A percentile compares a stretch with the other conserved stretches of the same genome.
phyloP scores from a whole-genome alignment of 2,888 invertebrate genomes.

The Megalurothrips usitatus region DNA sequence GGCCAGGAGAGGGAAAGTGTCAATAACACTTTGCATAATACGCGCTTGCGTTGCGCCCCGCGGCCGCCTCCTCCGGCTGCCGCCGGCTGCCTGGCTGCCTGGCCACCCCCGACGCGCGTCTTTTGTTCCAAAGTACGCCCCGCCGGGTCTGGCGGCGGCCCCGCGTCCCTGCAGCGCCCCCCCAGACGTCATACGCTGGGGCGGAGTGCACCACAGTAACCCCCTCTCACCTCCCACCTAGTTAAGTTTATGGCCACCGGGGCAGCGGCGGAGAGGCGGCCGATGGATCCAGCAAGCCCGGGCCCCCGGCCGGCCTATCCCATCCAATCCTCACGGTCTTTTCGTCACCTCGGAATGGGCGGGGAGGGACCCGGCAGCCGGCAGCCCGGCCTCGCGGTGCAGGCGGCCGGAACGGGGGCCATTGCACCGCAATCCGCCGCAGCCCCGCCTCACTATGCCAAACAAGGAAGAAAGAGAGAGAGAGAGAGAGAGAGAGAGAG shows the following conservation, averaged over 20 bases:
- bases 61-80: not conserved
- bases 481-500: too few relatives aligned
- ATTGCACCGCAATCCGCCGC: not conserved
- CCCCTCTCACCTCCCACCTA: not conserved
- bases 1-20: not conserved
- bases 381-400: not conserved
- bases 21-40: constrained; percentile 15
- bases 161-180: not conserved
- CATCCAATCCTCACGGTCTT: not conserved
- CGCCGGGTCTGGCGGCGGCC: too few relatives aligned
- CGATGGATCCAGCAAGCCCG: not conserved
- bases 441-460: not conserved
- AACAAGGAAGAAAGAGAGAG: too few relatives aligned
- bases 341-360: constrained; percentile 10
- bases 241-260: constrained; percentile 2
- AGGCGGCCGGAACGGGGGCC: not conserved
- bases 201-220: not conserved
- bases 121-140: too few relatives aligned
- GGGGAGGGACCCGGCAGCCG: not conserved
- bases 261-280: not conserved
- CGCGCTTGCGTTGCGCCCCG: not conserved
- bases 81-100: too few relatives aligned
- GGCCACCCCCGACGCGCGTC: too few relatives aligned
- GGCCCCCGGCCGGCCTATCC: not conserved
- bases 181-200: not conserved